Evolutionary conservation across 1,140 invertebrate species (phyloP), one percentile per base, ranked within the genome.

Genomic region (Mamestra configurata): DNA sequence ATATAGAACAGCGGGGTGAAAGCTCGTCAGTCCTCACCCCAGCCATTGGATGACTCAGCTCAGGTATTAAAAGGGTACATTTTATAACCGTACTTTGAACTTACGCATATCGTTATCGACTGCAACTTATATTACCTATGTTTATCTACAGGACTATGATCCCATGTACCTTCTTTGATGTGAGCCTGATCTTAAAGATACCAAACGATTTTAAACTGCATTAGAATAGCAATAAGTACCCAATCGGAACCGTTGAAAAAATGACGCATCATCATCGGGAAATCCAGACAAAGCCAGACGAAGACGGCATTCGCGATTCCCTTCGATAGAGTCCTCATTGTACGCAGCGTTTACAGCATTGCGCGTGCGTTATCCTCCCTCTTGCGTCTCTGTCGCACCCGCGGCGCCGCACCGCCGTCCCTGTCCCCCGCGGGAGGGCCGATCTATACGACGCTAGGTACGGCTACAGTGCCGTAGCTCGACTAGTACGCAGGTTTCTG

Each of bases 381-480:
- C 81, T 51, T 40, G 13, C 59, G 46, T 93, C 93, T 80, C 84
- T 81, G 40, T 93, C 83, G 43, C 15, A n/a, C 89, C 7, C 40
- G 59, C 37, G 24, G 51, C n/a, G n/a, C 22, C 0, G 51, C 61
- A 6, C 15, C 27, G 27, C 77, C 79, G 81, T 90, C 90, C 82
- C 81, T 81, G 77, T 94, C 88, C 18, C 88, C 85, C 91, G 83
- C 87, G 88, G 88, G 90, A 93, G 92, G 92, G 93, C 93, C 93
- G 93, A 94, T 94, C 93, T 94, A 94, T 93, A 93, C 88, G 71
- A 86, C 87, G 87, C 90, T 94, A 94, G 92, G 92, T 94, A 94
- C 91, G 89, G 82, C 88, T 92, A 93, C 90, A 85, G 90, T 90
- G 87, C 86, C 84, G 89, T 90, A 91, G 87, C 82, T 78, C 77